These are phyloP conservation scores for Zaprionus bogoriensis DNA, from an alignment of 2,888 invertebrate genomes.

Conservation along the genomic window DNA sequence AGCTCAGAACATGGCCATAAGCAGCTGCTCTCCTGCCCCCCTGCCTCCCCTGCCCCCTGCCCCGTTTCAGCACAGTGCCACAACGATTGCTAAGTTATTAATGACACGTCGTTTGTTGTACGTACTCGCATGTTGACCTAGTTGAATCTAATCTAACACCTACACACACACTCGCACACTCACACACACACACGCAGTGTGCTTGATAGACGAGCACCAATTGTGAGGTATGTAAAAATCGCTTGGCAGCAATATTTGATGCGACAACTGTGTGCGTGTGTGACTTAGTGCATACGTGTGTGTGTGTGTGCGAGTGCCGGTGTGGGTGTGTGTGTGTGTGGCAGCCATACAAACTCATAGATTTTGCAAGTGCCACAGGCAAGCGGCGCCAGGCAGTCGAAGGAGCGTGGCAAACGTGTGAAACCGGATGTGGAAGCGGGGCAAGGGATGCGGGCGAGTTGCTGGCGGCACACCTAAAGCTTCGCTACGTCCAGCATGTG, in stretches of 20 bases:
- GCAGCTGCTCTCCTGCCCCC: not conserved
- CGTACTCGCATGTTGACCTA: slow-evolving; percentile 44
- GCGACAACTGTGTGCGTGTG: not conserved
- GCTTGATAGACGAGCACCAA: slow-evolving; percentile 44
- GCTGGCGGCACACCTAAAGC: slow-evolving; percentile 48
- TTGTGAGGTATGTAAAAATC: slow-evolving; percentile 66
- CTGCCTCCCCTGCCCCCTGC: not conserved
- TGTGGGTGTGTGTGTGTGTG: slow-evolving; percentile 8
- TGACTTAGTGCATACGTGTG: not conserved
- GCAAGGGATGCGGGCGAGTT: slow-evolving; percentile 12
- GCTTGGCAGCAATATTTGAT: slow-evolving; percentile 52
- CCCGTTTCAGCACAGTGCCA: too few relatives aligned
- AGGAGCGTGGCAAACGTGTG: slow-evolving; percentile 23
- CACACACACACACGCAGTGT: not conserved
- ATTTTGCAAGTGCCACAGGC: slow-evolving; percentile 54
- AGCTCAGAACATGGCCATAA: not conserved
- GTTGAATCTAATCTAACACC: slow-evolving; percentile 59
- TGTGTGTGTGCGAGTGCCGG: slow-evolving; percentile 1
- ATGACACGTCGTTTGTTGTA: slow-evolving; percentile 62
- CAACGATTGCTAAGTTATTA: slow-evolving; percentile 69
- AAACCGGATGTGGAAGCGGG: slow-evolving; percentile 40
- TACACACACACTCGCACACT: slow-evolving; percentile 10
- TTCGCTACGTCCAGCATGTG: slow-evolving; percentile 7
- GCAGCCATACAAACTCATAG: slow-evolving; percentile 52
- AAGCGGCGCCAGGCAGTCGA: slow-evolving; percentile 49